Percentiles rank a stretch among this genome's conserved stretches.
Evolutionary conservation across 2,797 vertebrate species (phyloP).

Genomic region (Muraenolepis orangiensis): DNA sequence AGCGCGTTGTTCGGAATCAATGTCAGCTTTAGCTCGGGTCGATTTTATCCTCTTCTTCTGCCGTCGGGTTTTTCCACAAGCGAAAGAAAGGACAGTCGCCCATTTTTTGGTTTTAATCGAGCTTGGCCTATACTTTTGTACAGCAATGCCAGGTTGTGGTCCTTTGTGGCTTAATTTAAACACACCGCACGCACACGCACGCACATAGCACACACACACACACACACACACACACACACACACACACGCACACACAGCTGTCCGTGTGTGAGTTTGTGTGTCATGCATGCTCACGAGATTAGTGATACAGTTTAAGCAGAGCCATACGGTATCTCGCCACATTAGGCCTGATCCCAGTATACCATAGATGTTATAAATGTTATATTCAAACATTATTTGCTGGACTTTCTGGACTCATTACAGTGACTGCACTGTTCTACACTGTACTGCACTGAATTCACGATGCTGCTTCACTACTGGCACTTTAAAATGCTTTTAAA

Average conservation of each 20-base stretch:
- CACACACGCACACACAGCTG: background rate
- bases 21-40: conserved; percentile 42
- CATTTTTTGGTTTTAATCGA: conserved; percentile 22
- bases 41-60: background rate
- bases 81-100: conserved; percentile 16
- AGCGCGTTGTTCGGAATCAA: conserved; percentile 41
- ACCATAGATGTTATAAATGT: too few relatives aligned
- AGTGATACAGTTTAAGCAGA: background rate
- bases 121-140: conserved; percentile 42
- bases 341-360: too few relatives aligned
- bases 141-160: conserved; percentile 34
- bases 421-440: too few relatives aligned
- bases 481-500: too few relatives aligned
- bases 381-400: too few relatives aligned
- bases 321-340: background rate
- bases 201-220: too few relatives aligned
- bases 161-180: conserved; percentile 36
- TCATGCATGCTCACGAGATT: too few relatives aligned
- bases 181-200: too few relatives aligned
- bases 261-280: background rate
- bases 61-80: conserved; percentile 7
- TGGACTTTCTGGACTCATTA: too few relatives aligned
- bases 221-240: too few relatives aligned
- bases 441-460: too few relatives aligned
- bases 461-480: too few relatives aligned